phyloP scores from a whole-genome alignment of 1,140 invertebrate species.

The Cyclargus thomasi region DNA sequence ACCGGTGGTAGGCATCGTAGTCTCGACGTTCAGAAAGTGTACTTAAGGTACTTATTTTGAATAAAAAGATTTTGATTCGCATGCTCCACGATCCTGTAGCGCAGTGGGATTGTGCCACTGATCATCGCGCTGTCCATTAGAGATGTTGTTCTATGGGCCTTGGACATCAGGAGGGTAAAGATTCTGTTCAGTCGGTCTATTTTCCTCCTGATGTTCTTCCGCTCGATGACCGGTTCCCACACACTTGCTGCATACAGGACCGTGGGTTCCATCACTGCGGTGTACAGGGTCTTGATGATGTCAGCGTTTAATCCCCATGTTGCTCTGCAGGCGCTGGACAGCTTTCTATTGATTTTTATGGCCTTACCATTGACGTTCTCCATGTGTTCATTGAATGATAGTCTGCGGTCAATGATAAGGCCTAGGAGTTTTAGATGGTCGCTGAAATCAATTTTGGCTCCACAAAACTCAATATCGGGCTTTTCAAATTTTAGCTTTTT shows the following conservation, averaged over 20 bases:
- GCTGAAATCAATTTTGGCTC: neutral
- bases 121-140: neutral
- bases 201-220: neutral
- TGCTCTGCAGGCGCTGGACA: neutral
- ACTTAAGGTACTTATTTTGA: too few species aligned
- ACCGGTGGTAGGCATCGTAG: too few species aligned
- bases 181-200: neutral
- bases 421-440: constrained; percentile 9
- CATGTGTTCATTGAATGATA: constrained; percentile 4
- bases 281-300: neutral
- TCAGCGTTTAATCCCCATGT: neutral
- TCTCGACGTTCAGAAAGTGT: too few species aligned
- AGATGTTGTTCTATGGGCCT: neutral
- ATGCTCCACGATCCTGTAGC: neutral
- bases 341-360: neutral
- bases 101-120: neutral
- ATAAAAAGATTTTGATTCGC: neutral
- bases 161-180: neutral
- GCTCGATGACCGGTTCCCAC: neutral
- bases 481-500: constrained; percentile 13
- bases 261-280: neutral
- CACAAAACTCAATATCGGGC: neutral
- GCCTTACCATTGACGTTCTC: neutral
- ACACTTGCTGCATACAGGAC: neutral
- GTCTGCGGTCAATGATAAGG: neutral